Percentiles rank a stretch among this genome's conserved stretches.
phyloP scores from a whole-genome alignment of 2,797 vertebrate genomes.

The Premnoplex brunnescens region DNA sequence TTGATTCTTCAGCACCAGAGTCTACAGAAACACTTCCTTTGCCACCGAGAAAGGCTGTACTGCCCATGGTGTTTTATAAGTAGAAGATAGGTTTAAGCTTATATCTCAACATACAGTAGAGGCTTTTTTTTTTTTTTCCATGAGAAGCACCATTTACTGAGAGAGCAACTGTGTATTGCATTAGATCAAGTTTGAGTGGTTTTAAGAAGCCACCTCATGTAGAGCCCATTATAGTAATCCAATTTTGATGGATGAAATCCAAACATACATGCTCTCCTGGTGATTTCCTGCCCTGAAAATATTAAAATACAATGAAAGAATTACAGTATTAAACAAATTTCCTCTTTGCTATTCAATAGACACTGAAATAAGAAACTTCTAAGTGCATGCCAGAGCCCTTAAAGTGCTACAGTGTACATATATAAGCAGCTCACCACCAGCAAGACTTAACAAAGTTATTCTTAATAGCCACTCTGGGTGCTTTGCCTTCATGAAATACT shows the following conservation, averaged over 20 bases:
- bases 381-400: background rate
- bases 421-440: conserved; percentile 14
- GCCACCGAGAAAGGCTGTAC: background rate
- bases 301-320: conserved; percentile 53
- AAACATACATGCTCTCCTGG: conserved; percentile 3
- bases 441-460: background rate
- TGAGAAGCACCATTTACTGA: background rate
- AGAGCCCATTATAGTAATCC: conserved; percentile 53
- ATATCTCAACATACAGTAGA: background rate
- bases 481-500: background rate
- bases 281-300: conserved; percentile 37
- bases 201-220: conserved; percentile 37
- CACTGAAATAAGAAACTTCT: conserved; percentile 26
- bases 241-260: conserved; percentile 47
- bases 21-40: background rate
- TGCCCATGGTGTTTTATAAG: background rate
- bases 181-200: conserved; percentile 6
- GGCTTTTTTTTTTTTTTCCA: accelerated
- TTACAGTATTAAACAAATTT: conserved; percentile 37
- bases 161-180: background rate
- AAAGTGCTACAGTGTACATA: background rate
- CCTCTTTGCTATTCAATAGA: conserved; percentile 9
- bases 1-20: background rate
- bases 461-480: background rate
- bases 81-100: background rate